phyloP scores from a whole-genome alignment of 2,113 vertebrate species.

The Microtus richardsoni region DNA sequence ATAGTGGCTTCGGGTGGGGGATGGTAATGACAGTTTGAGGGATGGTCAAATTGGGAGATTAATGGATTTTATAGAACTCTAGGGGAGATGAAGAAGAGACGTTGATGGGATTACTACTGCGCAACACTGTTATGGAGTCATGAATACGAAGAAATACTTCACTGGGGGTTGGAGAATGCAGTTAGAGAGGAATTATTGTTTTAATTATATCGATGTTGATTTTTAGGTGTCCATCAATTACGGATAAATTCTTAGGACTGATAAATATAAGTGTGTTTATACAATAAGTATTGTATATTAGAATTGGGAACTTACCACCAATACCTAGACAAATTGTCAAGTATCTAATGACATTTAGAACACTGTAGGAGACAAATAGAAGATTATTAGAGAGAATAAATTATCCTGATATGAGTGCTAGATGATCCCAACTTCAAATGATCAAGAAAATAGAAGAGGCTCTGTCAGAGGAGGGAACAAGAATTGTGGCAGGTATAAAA shows the following conservation, averaged over 20 bases:
- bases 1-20: background rate
- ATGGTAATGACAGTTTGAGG: background rate
- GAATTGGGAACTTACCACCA: background rate
- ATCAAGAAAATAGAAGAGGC: background rate
- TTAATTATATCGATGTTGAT: background rate
- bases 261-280: background rate
- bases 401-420: background rate
- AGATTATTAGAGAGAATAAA: background rate
- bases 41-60: background rate
- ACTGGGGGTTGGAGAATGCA: fast-evolving
- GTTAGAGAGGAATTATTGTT: background rate
- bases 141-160: background rate
- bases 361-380: background rate
- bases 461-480: background rate
- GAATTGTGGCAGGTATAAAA: background rate
- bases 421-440: background rate
- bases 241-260: background rate
- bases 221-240: background rate
- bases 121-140: background rate
- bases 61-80: background rate
- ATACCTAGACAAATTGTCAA: background rate
- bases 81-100: background rate
- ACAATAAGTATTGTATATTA: background rate
- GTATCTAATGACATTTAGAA: background rate
- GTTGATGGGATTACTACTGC: background rate